Evolutionary conservation across 2,113 vertebrate genomes (phyloP), one percentile per base, ranked within the genome.

Genomic region (Oreochromis niloticus): DNA sequence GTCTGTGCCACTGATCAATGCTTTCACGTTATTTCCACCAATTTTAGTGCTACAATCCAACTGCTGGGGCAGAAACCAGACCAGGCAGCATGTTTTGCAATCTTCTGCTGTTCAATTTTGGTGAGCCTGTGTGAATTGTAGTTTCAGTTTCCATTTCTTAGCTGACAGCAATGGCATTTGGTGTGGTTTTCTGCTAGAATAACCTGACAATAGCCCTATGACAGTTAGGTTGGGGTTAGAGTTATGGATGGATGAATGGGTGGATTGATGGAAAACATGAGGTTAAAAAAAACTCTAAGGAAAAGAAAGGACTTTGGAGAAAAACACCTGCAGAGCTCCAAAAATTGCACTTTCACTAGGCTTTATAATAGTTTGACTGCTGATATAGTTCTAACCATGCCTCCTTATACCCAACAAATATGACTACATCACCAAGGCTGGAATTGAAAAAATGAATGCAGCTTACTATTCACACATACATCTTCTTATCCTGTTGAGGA

Each of bases 31-130:
- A 19, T 66, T 66, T 66, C 34, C 61, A 39, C 61, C 32, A n/a
- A 66, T 66, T 66, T 36, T 66, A 10, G 6, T 6, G 0, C 32
- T 2, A 19, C 0, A 36, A 39, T 66, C 32, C 61, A 66, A 66
- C 10, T 66, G 3, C 61, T 66, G 4, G 34, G 61, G 61, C 34
- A 66, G 61, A 66, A 66, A 66, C 61, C 61, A 66, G 61, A 66
- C 61, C 34, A 7, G 34, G 19, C 3, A 66, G 61, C 61, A n/a
- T 39, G 10, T 39, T 66, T 46, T 71, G 13, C 5, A 16, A 24
- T 43, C 13, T 43, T 41, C 36, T 68, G 63, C 36, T 68, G n/a
- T 68, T 36, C 36, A 41, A 41, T 41, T 68, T 9, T 22, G 36
- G 63, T 68, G 11, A 68, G 36, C 63, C 0, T 41, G 7, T 24